Base-by-base conservation (phyloP, 30 jellyfish, hydroid and myxozoan genomes). In the Euphysa ruthae region DNA sequence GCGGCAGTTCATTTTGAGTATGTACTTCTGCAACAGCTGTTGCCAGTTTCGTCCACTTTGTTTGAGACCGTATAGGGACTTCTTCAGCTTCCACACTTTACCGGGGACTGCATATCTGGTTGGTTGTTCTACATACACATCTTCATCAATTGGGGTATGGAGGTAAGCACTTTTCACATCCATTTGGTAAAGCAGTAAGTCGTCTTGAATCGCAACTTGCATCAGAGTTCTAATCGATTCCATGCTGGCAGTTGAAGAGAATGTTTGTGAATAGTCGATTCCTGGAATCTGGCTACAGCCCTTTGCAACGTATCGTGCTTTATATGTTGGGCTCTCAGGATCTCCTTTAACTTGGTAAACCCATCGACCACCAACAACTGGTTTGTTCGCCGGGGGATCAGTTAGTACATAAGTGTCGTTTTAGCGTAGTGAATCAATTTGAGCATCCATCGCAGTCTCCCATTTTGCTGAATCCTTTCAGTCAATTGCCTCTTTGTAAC, bases 11-110 rank as follows among this genome's bases (percentile, higher is more conserved):
- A 4, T n/a, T 27, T 70, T 54, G 19, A 3, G 32, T 0, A 80
- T 69, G 49, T 31, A 35, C 2, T 80, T 16, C n/a, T 55, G 58
- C 12, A 72, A 64, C 15, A 35, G 1, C 0, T 31, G 1, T 4
- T 80, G 66, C 83, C 91, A 80, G 55, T 80, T 80, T 4, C 91
- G 32, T 4, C 94, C 94, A 52, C 92, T 70, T 31, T 80, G 94
- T 46, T 72, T 71, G 24, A 80, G 77, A 7, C 94, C 83, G 77
- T 80, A 71, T 1, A 71, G 38, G 4, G 94, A 80, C 32, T 62
- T 70, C 18, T 80, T 71, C 62, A 80, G 61, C 31, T 80, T 80
- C 88, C 88, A 79, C 6, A 69, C 88, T 15, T 4, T 21, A 5
- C 90, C 90, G 34, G 22, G 27, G n/a, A n/a, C n/a, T n/a, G n/a